A percentile compares a stretch with the other conserved stretches of the same genome.
Evolutionary conservation across 2,113 vertebrate genomes (phyloP).

Genomic region (Lepidothrix coronata): DNA sequence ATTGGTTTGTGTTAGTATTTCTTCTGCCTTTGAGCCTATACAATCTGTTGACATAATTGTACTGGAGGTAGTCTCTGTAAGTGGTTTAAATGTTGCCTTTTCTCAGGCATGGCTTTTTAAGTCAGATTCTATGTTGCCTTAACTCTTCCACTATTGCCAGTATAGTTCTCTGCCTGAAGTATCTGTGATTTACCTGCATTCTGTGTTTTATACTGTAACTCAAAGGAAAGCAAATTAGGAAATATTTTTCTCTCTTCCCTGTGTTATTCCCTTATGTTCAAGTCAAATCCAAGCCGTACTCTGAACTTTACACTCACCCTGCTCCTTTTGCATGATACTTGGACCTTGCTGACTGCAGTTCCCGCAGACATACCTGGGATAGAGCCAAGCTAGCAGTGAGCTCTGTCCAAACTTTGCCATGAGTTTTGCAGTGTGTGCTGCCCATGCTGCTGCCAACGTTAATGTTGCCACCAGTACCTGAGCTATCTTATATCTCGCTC

Average conservation of each 20-base stretch:
- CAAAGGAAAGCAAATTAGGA: not conserved
- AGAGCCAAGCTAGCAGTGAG: not conserved
- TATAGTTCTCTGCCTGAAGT: not conserved
- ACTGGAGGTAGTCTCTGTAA: not conserved
- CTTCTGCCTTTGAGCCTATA: not conserved
- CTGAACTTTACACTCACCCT: not conserved
- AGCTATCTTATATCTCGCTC: not conserved
- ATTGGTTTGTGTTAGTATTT: not conserved
- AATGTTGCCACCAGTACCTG: not conserved
- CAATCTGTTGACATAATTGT: not conserved
- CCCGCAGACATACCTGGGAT: accelerated
- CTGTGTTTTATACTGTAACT: not conserved
- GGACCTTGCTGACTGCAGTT: not conserved
- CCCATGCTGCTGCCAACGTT: not conserved
- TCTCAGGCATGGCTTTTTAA: not conserved
- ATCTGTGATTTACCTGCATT: not conserved
- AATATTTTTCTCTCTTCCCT: not conserved
- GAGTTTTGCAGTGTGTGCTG: not conserved
- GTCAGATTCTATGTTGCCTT: not conserved
- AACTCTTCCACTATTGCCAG: not conserved
- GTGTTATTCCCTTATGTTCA: not conserved
- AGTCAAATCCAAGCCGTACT: not conserved
- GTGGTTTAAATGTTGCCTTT: not conserved
- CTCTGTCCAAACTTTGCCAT: not conserved
- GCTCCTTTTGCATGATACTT: not conserved